Conservation (phyloP, 2,888 invertebrate species). For the Xylocampa areola region DNA sequence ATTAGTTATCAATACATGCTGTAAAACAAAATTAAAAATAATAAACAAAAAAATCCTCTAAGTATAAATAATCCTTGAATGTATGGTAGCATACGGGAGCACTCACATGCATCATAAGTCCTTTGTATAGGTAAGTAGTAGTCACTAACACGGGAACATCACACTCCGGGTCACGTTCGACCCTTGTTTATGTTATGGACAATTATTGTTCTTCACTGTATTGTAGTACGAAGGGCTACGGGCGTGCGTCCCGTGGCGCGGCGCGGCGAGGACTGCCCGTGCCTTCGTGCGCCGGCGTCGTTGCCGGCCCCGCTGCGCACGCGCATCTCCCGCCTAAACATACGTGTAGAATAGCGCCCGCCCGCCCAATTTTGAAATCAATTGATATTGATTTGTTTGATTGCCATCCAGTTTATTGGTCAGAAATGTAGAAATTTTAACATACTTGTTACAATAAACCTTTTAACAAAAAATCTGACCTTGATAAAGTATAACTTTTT, state of each 20-base stretch:
- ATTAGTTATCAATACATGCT: constrained; percentile 5
- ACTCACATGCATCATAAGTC: constrained; percentile 87
- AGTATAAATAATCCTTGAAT: constrained; percentile 23
- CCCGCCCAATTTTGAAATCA: constrained; percentile 34
- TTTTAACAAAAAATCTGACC: no score
- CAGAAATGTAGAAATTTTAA: no score
- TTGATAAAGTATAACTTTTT: no score
- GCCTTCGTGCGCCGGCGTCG: constrained; percentile 27
- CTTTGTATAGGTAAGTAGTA: constrained; percentile 63
- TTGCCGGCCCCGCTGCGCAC: constrained; percentile 8
- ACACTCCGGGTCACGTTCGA: constrained; percentile 73
- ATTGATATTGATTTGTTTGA: not conserved
- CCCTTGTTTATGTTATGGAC: constrained; percentile 73
- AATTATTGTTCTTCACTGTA: constrained; percentile 36
- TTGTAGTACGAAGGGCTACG: constrained; percentile 25
- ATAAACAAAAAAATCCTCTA: not conserved
- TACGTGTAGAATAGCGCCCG: constrained; percentile 32
- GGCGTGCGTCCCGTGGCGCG: constrained; percentile 70
- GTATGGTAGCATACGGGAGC: constrained; percentile 48
- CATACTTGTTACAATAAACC: no score
- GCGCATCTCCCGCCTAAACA: constrained; percentile 45
- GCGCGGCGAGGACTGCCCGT: constrained; percentile 69
- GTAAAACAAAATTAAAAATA: not conserved
- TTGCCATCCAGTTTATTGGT: no score
- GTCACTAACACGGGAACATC: constrained; percentile 82